Conservation (phyloP, 2,113 vertebrate species). For the Psittacara wagleri region DNA sequence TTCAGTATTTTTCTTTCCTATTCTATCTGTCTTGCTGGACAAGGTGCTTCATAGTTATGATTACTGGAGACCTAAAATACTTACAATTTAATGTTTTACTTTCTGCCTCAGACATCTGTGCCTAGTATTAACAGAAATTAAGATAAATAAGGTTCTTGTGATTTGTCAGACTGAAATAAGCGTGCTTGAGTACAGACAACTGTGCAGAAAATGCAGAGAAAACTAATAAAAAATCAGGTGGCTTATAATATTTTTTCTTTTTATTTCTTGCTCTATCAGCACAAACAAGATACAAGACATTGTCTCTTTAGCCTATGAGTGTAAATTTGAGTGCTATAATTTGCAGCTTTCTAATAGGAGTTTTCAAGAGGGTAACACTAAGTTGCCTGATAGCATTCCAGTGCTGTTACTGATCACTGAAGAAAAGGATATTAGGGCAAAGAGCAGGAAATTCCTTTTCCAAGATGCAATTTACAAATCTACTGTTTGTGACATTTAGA, state of each 20-base stretch:
- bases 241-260: background rate
- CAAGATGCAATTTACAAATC: background rate
- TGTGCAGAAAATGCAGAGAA: background rate
- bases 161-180: background rate
- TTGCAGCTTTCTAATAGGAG: background rate
- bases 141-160: conserved; percentile 32
- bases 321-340: background rate
- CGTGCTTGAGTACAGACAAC: background rate
- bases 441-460: background rate
- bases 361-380: background rate
- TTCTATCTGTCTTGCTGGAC: background rate
- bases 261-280: background rate
- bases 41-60: background rate
- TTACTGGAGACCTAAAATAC: background rate
- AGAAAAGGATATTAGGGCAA: background rate
- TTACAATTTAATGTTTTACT: conserved; percentile 18
- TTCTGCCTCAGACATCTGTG: conserved; percentile 17
- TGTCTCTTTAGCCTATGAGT: background rate
- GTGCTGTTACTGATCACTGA: background rate
- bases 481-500: background rate
- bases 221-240: background rate
- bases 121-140: conserved; percentile 33
- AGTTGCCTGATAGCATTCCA: background rate
- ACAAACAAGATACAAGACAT: background rate
- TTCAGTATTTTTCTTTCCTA: background rate